phyloP scores from a whole-genome alignment of 2,888 invertebrate genomes.

The Platycnemis pennipes region DNA sequence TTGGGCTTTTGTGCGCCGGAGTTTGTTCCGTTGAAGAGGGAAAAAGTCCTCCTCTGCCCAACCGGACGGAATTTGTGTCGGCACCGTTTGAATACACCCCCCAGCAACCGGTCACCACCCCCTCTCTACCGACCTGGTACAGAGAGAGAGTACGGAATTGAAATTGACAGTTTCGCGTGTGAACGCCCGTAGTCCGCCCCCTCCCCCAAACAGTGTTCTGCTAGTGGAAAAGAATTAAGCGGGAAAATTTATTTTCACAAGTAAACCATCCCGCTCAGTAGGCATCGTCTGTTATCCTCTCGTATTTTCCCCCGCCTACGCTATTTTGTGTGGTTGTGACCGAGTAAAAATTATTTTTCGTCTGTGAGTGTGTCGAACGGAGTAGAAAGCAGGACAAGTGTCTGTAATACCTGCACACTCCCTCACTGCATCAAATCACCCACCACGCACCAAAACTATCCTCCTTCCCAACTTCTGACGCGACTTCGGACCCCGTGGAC shows the following conservation, averaged over 20 bases:
- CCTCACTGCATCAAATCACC: slow-evolving; percentile 18
- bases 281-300: background rate
- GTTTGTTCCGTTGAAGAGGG: background rate
- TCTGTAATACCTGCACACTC: background rate
- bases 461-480: background rate
- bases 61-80: background rate
- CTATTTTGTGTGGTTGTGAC: background rate
- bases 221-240: background rate
- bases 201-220: background rate
- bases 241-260: background rate
- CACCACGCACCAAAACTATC: background rate
- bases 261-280: background rate
- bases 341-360: background rate
- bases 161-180: slow-evolving; percentile 22
- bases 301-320: background rate
- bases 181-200: background rate
- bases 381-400: slow-evolving; percentile 31
- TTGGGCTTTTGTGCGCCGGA: background rate
- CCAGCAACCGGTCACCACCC: background rate
- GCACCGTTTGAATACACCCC: background rate
- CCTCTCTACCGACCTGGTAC: background rate
- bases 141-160: background rate
- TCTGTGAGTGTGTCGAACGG: slow-evolving; percentile 21
- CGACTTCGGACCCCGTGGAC: background rate
- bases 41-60: background rate